Percentiles rank a stretch among this genome's conserved stretches.
Evolutionary conservation across 2,888 invertebrate species (phyloP).

Genomic region (Melolontha melolontha): DNA sequence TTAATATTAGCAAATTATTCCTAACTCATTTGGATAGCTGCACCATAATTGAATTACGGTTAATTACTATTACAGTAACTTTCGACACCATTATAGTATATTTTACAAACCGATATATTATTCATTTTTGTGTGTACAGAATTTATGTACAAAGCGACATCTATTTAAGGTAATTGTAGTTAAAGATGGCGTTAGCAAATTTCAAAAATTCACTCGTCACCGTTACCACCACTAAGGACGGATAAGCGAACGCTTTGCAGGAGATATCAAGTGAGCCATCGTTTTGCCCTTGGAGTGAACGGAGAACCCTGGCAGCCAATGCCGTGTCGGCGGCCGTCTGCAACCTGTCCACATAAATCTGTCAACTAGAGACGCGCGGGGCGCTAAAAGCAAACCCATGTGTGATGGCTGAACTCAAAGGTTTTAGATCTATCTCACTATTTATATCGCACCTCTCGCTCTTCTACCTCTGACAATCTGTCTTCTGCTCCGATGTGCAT

Average conservation of each 20-base stretch:
- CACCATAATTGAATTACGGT: too few species aligned
- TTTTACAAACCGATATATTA: too few species aligned
- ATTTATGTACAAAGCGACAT: neutral
- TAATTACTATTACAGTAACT: too few species aligned
- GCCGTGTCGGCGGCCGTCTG: conserved; percentile 62
- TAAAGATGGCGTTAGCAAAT: conserved; percentile 34
- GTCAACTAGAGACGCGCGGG: conserved; percentile 63
- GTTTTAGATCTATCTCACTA: conserved; percentile 57
- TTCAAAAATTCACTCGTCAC: conserved; percentile 22
- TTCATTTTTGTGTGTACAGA: too few species aligned
- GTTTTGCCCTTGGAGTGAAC: conserved; percentile 49
- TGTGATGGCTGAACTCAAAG: conserved; percentile 60
- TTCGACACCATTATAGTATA: too few species aligned
- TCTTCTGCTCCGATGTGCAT: conserved; percentile 41
- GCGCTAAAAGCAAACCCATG: conserved; percentile 62
- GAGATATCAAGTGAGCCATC: conserved; percentile 43
- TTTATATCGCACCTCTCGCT: conserved; percentile 51
- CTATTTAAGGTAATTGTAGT: neutral
- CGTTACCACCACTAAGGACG: conserved; percentile 26
- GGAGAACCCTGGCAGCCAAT: conserved; percentile 51
- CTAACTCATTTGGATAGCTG: too few species aligned
- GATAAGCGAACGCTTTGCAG: conserved; percentile 28
- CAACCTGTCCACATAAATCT: conserved; percentile 68
- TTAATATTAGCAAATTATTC: too few species aligned
- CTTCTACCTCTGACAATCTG: conserved; percentile 49